Conservation (phyloP, 2,888 invertebrate genomes). For the Drosophila yooni region DNA sequence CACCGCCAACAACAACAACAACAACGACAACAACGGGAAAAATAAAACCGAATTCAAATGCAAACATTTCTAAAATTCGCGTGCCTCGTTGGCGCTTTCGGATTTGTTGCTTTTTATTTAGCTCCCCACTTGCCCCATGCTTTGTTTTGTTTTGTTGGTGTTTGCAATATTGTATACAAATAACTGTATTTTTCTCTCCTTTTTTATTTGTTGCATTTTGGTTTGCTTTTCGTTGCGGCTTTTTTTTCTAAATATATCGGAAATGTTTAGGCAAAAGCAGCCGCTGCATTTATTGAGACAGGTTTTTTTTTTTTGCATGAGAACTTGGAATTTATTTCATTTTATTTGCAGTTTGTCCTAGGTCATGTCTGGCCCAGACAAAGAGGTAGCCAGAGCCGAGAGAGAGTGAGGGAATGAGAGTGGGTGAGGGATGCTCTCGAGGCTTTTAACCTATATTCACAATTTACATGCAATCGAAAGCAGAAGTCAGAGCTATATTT, state of each 20-base stretch:
- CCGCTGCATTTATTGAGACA: conserved; percentile 48
- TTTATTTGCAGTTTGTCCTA: conserved; percentile 66
- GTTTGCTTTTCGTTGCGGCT: conserved; percentile 14
- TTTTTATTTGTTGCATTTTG: conserved; percentile 41
- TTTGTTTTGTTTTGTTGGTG: conserved; percentile 22
- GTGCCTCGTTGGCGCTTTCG: conserved; percentile 47
- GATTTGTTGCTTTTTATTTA: conserved; percentile 58
- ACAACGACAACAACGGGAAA: conserved; percentile 14
- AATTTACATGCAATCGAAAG: conserved; percentile 70
- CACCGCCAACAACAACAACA: conserved; percentile 3
- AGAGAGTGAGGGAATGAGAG: neutral
- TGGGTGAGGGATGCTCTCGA: conserved; percentile 32
- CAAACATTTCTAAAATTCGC: conserved; percentile 75
- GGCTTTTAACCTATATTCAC: conserved; percentile 75
- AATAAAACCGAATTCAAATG: conserved; percentile 35
- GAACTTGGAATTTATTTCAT: conserved; percentile 50
- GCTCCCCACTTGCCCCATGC: conserved; percentile 19
- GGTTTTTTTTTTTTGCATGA: conserved; percentile 27
- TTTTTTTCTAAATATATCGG: conserved; percentile 65
- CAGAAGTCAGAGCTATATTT: conserved; percentile 37
- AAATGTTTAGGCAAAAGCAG: conserved; percentile 70
- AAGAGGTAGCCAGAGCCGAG: neutral
- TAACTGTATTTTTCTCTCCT: conserved; percentile 35
- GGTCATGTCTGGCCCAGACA: conserved; percentile 68
- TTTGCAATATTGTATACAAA: conserved; percentile 49